These are phyloP conservation scores for Nemoura dubitans DNA, from an alignment of 2,888 invertebrate species.

Conservation along the genomic window DNA sequence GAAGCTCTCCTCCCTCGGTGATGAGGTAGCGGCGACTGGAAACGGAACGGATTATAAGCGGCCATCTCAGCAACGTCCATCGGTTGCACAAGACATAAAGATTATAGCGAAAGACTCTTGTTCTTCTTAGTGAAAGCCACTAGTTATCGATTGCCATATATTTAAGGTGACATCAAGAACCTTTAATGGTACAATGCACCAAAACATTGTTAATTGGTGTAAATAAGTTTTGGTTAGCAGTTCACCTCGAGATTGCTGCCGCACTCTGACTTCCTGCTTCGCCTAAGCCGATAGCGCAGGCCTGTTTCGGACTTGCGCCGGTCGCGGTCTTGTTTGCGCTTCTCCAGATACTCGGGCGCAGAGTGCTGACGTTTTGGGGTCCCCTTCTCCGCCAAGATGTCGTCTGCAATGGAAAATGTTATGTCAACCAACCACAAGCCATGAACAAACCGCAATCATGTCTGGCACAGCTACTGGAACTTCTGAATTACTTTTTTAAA, in stretches of 20 bases:
- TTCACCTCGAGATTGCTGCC: constrained; percentile 56
- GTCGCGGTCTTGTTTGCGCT: constrained; percentile 78
- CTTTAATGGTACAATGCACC: background rate
- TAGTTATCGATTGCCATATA: background rate
- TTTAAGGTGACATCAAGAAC: background rate
- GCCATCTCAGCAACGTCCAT: no score
- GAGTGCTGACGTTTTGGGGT: constrained; percentile 79
- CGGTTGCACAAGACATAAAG: no score
- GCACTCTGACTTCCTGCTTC: constrained; percentile 64
- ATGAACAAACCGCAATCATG: background rate
- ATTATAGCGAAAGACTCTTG: no score
- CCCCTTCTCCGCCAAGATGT: constrained; percentile 70
- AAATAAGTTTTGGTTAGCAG: no score
- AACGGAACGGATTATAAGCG: background rate
- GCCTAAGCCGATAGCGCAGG: constrained; percentile 65
- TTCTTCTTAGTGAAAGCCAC: no score
- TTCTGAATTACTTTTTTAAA: no score
- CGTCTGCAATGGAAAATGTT: constrained; percentile 62
- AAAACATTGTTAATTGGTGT: no score
- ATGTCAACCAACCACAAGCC: constrained; percentile 1
- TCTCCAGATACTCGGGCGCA: constrained; percentile 90
- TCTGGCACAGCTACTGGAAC: no score
- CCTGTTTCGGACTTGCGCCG: constrained; percentile 72
- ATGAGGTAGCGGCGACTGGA: constrained; percentile 36
- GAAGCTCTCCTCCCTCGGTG: constrained; percentile 61